Evolutionary conservation across 2,888 invertebrate species (phyloP).

Genomic region (Apodemia zela): DNA sequence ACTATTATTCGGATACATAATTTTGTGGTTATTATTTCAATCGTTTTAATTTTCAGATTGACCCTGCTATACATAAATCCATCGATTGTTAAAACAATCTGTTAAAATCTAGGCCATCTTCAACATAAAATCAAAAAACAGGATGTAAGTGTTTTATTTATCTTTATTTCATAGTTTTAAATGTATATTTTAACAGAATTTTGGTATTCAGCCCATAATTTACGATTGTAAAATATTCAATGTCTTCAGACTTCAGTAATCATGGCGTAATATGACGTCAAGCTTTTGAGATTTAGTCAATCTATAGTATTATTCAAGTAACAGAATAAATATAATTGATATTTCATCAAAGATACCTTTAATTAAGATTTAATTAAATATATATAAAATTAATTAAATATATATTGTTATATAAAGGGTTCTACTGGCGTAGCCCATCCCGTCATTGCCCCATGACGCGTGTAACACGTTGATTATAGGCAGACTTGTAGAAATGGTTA

Average conservation of each 20-base stretch:
- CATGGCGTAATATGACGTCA: not conserved
- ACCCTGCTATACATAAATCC: constrained; percentile 55
- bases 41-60: constrained; percentile 52
- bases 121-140: constrained; percentile 38
- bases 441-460: too few species aligned
- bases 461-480: too few species aligned
- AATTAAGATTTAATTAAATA: too few species aligned
- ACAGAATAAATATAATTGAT: too few species aligned
- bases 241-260: not conserved
- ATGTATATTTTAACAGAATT: not conserved
- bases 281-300: not conserved
- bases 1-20: too few species aligned
- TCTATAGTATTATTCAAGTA: not conserved
- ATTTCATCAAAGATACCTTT: too few species aligned
- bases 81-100: constrained; percentile 37
- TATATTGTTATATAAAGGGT: too few species aligned
- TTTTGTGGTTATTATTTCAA: not conserved
- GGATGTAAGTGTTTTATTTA: constrained; percentile 56
- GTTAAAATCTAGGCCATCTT: constrained; percentile 48
- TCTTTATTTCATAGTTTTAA: too few species aligned
- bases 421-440: too few species aligned
- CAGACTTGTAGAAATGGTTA: too few species aligned
- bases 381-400: too few species aligned
- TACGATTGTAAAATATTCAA: too few species aligned
- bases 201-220: not conserved